These are phyloP conservation scores for Laothoe populi DNA, from an alignment of 2,888 invertebrate genomes.

Conservation along the genomic window DNA sequence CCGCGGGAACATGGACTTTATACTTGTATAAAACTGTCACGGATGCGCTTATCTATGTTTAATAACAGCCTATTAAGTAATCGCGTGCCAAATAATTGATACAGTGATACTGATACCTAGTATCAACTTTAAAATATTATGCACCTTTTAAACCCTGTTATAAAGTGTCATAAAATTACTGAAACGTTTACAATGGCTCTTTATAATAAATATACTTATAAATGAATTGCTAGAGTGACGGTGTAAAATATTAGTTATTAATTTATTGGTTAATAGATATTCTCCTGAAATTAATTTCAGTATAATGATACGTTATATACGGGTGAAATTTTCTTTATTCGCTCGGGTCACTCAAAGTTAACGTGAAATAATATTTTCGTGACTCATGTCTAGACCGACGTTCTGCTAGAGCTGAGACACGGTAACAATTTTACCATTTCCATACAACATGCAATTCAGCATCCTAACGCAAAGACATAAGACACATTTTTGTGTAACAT, in stretches of 20 bases:
- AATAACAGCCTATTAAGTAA: constrained; percentile 9
- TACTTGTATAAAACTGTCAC: constrained; percentile 12
- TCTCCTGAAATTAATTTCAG: background rate
- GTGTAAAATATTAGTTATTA: too few relatives aligned
- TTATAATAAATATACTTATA: too few relatives aligned
- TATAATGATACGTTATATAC: constrained; percentile 3
- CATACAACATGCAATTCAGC: background rate
- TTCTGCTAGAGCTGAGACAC: constrained; percentile 24
- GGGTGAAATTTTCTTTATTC: constrained; percentile 2
- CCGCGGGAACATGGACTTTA: constrained; percentile 4
- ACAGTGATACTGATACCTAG: background rate
- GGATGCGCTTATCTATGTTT: constrained; percentile 7
- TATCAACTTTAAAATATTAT: background rate
- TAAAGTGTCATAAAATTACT: background rate
- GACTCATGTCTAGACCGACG: constrained; percentile 28
- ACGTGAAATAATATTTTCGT: constrained; percentile 34
- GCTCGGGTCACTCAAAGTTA: constrained; percentile 23
- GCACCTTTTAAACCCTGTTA: background rate
- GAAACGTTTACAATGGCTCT: too few relatives aligned
- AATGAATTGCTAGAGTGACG: too few relatives aligned
- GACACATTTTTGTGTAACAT: constrained; percentile 30
- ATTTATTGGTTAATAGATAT: background rate
- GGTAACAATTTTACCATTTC: background rate
- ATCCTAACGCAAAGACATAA: constrained; percentile 24
- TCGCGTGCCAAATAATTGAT: constrained; percentile 20